Evolutionary conservation across 2,888 invertebrate species (phyloP).

Genomic region (Sphecodes monilicornis): DNA sequence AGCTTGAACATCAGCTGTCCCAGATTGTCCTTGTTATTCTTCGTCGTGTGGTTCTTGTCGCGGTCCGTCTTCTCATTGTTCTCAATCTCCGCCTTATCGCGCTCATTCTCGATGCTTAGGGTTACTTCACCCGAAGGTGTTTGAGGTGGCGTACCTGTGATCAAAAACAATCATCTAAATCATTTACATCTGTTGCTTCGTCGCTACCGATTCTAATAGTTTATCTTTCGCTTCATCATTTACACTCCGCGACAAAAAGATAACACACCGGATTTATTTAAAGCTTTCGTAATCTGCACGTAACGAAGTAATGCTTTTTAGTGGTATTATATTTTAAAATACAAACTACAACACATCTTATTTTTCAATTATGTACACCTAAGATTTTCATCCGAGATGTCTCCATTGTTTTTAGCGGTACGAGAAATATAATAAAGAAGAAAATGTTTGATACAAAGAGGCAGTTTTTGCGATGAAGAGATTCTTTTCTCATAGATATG

Average conservation of each 20-base stretch:
- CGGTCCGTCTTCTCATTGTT: constrained; percentile 86
- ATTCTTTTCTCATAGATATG: too few species aligned
- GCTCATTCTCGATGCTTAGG: constrained; percentile 85
- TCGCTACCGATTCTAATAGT: neutral
- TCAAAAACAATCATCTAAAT: neutral
- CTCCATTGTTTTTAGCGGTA: too few species aligned
- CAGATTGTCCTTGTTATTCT: constrained; percentile 88
- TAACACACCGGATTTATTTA: neutral
- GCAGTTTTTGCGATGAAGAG: too few species aligned
- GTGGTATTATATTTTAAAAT: too few species aligned
- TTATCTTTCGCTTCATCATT: neutral
- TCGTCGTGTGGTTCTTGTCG: constrained; percentile 83
- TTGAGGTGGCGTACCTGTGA: constrained; percentile 75
- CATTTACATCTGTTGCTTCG: neutral
- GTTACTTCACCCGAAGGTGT: constrained; percentile 83
- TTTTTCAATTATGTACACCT: too few species aligned
- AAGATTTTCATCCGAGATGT: too few species aligned
- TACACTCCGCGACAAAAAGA: neutral
- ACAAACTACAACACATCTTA: too few species aligned
- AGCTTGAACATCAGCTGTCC: constrained; percentile 96
- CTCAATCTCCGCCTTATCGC: constrained; percentile 86
- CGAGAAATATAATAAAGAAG: too few species aligned
- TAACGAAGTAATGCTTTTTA: neutral
- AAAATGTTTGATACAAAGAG: too few species aligned
- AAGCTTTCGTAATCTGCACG: too few species aligned